Conservation (phyloP, 2,797 vertebrate species). For the Clarias laeviceps region DNA sequence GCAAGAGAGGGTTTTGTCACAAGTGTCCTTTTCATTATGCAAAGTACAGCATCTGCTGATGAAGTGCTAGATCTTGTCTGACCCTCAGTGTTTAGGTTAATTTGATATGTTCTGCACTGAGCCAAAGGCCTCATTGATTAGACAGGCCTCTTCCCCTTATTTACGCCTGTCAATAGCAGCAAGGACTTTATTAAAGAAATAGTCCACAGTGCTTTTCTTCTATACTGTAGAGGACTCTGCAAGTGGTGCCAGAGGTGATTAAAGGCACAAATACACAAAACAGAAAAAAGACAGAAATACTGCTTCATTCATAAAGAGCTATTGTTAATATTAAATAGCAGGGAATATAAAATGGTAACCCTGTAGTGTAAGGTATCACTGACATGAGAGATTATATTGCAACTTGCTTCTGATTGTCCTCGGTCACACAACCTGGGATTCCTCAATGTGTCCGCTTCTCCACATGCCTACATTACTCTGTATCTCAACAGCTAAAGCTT, state of each 20-base stretch:
- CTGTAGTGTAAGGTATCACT: background rate
- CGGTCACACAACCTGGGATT: background rate
- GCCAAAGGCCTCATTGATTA: constrained; percentile 34
- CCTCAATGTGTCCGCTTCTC: background rate
- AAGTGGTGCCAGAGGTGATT: constrained; percentile 13
- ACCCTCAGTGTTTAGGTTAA: constrained; percentile 44
- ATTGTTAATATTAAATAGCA: background rate
- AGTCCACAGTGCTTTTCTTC: background rate
- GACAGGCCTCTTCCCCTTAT: constrained; percentile 22
- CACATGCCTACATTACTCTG: background rate
- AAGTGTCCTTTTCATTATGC: constrained; percentile 52
- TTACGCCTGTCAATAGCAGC: constrained; percentile 14
- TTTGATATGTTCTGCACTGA: constrained; percentile 50
- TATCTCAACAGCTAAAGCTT: background rate
- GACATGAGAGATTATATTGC: background rate
- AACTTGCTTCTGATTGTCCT: background rate
- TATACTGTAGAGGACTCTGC: background rate
- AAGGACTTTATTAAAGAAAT: constrained; percentile 29
- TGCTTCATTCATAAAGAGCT: background rate
- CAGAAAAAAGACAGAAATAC: background rate
- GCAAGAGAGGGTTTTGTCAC: constrained; percentile 8
- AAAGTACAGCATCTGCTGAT: constrained; percentile 46
- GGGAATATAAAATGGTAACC: background rate
- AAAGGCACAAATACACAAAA: background rate
- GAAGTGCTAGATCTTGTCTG: constrained; percentile 28